Conservation (phyloP, 2,797 vertebrate genomes). For the Echiichthys vipera region DNA sequence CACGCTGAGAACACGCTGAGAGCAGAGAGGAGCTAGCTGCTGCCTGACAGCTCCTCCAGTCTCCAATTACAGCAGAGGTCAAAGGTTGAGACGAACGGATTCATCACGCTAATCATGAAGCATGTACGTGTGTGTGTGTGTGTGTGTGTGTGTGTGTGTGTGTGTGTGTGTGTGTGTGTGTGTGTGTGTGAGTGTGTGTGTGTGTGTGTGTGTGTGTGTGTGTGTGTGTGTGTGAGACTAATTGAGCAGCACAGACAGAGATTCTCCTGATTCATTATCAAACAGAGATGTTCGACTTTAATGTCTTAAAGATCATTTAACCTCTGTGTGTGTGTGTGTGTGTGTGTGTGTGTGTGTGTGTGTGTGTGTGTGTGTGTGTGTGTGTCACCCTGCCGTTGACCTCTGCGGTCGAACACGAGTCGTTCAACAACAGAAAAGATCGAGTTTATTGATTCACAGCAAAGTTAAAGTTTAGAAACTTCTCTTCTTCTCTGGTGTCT, state of each 20-base stretch:
- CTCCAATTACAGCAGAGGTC: conserved; percentile 45
- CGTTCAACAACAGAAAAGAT: too few relatives aligned
- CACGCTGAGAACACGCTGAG: neutral
- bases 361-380: neutral
- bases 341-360: neutral
- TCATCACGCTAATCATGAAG: conserved; percentile 31
- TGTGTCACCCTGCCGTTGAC: too few relatives aligned
- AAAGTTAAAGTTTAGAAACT: too few relatives aligned
- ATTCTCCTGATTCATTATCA: too few relatives aligned
- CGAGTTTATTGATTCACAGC: too few relatives aligned
- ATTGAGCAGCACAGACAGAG: too few relatives aligned
- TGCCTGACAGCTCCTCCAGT: conserved; percentile 28
- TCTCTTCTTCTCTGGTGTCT: too few relatives aligned
- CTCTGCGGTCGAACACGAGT: too few relatives aligned
- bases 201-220: neutral
- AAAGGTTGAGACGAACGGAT: neutral
- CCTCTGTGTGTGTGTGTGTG: neutral
- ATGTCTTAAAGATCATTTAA: too few relatives aligned
- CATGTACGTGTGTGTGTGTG: conserved; percentile 1
- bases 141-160: neutral
- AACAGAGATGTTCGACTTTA: too few relatives aligned
- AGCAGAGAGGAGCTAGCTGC: neutral
- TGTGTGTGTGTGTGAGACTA: neutral
- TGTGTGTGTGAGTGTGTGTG: neutral
- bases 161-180: neutral